Evolutionary conservation across 2,888 invertebrate species (phyloP), one percentile per base, ranked within the genome.

Genomic region (Clivina fossor): DNA sequence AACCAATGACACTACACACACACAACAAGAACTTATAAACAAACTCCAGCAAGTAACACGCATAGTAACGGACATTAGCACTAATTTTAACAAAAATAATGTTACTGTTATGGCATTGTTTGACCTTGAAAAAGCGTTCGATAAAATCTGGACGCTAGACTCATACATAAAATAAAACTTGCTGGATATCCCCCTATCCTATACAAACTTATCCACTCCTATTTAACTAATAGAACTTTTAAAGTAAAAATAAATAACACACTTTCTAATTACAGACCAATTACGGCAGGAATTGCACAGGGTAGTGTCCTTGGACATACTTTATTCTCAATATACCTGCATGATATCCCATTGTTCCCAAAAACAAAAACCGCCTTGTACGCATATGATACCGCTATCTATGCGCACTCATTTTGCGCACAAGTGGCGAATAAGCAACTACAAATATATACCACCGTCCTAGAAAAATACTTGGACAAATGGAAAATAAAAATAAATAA

Each of bases 251-350:
- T 64, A 1, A 62, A 64, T 9, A 41, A 53, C 9, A 24, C 46
- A 4, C 11, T 30, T 5, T 66, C 65, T 0, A 24, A 41, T 1
- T 35, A 13, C 11, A 57, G 58, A 44, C 32, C 46, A 16, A 61
- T 67, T 28, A 43, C 18, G 8, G 65, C 66, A 2, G 67, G 67
- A 26, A 66, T 68, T 1, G 67, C 67, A 1, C 63, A 66, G 60
- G 63, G 62, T 16, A 30, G 20, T 8, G 26, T 62, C 11, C 56
- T 64, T 35, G 48, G 57, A 9, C 62, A 64, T n/a, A 40, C 55
- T 1, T 32, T 63, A 1, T 65, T 59, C 41, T 56, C 32, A 35
- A 5, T 63, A 5, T 63, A 59, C 46, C 58, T 62, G 2, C 56
- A 57, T 15, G 65, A 56, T 59, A 62, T 63, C 60, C 63, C n/a